Conservation (phyloP, 2,113 vertebrate genomes). For the Hyperopisus bebe region DNA sequence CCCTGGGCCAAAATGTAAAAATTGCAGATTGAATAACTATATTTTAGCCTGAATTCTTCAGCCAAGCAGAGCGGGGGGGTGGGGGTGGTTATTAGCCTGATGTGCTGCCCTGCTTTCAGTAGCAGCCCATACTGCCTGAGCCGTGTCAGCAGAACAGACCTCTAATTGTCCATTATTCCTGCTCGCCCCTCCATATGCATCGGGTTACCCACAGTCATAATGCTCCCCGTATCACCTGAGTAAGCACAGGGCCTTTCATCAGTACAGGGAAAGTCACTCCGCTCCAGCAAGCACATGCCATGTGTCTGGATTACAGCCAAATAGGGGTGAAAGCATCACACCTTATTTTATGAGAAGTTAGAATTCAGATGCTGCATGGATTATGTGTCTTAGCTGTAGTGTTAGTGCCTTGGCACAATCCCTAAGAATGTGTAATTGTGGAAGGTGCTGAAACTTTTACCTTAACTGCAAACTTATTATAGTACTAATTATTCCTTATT, state of each 20-base stretch:
- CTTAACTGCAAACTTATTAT: not conserved
- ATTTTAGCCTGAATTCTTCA: not conserved
- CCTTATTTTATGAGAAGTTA: not conserved
- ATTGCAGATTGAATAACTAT: not conserved
- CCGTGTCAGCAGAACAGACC: constrained; percentile 49
- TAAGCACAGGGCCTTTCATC: constrained; percentile 15
- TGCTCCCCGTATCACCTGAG: constrained; percentile 51
- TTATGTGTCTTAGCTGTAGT: not conserved
- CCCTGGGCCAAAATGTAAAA: not conserved
- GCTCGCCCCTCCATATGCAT: constrained; percentile 46
- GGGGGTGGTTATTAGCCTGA: not conserved
- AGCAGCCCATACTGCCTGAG: constrained; percentile 21
- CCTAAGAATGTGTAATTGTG: not conserved
- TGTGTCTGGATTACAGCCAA: not conserved
- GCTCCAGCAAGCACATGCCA: not conserved
- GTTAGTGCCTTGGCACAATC: not conserved
- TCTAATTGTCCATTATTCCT: constrained; percentile 49
- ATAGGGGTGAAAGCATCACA: not conserved
- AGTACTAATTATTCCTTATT: not conserved
- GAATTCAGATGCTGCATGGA: not conserved
- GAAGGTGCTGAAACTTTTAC: not conserved
- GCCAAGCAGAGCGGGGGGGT: not conserved
- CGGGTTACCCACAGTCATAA: constrained; percentile 49
- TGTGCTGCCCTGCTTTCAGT: constrained; percentile 18
- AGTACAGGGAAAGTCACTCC: not conserved